These are phyloP conservation scores for Euwallacea fornicatus DNA, from an alignment of 1,140 invertebrate genomes.

Conservation along the genomic window DNA sequence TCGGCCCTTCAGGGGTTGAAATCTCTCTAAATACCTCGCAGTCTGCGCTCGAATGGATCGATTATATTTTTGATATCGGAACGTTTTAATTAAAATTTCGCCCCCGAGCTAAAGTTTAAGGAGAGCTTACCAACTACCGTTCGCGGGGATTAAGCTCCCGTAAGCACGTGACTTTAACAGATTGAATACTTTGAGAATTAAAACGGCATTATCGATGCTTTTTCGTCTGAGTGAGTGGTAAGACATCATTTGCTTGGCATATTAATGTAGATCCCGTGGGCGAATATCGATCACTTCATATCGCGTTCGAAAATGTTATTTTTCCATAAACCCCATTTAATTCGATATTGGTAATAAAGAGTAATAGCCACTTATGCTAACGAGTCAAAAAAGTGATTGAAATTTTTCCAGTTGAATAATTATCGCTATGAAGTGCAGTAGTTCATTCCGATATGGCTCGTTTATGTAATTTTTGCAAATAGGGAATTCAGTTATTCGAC, in stretches of 20 bases:
- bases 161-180: not conserved
- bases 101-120: not conserved
- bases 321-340: not conserved
- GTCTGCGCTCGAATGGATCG: not conserved
- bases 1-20: not conserved
- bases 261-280: not conserved
- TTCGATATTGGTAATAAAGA: not conserved
- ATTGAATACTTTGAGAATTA: conserved; percentile 1
- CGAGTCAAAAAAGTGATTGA: too few relatives aligned
- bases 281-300: not conserved
- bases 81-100: conserved; percentile 13
- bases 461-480: too few relatives aligned
- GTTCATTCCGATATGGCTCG: too few relatives aligned
- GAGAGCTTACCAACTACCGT: not conserved
- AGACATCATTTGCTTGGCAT: not conserved
- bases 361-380: too few relatives aligned
- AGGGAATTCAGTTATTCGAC: too few relatives aligned
- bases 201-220: not conserved
- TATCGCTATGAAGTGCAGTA: too few relatives aligned
- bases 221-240: not conserved
- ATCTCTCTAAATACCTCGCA: not conserved
- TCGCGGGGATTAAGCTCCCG: not conserved
- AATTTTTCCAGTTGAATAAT: too few relatives aligned
- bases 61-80: conserved; percentile 8
- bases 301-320: not conserved